Evolutionary conservation across 2,113 vertebrate genomes (phyloP).

Genomic region (Cavia aperea): DNA sequence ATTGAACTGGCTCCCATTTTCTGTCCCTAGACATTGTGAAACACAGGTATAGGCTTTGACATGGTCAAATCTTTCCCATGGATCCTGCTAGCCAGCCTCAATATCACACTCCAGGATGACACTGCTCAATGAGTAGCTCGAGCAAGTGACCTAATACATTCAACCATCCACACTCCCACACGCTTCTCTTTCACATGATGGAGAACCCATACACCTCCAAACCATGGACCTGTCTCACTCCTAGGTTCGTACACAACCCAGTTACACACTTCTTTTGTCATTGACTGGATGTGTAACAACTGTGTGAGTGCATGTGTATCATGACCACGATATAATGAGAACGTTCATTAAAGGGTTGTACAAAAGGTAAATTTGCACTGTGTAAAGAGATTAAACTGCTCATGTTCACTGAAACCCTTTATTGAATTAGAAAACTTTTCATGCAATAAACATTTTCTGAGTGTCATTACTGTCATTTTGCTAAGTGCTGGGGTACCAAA

Average conservation of each 20-base stretch:
- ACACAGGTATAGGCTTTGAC: neutral
- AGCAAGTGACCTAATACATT: neutral
- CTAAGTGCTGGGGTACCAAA: neutral
- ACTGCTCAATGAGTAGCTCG: neutral
- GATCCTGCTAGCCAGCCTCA: neutral
- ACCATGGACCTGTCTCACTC: neutral
- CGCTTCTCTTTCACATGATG: neutral
- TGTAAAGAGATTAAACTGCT: neutral
- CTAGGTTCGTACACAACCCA: neutral
- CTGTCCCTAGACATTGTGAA: neutral
- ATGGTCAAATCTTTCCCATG: neutral
- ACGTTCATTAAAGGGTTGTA: neutral
- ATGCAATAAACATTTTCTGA: neutral
- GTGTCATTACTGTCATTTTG: neutral
- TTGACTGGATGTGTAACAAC: neutral
- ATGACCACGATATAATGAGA: neutral
- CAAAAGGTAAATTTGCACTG: neutral
- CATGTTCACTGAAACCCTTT: neutral
- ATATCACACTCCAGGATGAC: neutral
- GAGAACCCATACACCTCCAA: neutral
- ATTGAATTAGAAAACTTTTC: neutral
- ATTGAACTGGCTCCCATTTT: neutral
- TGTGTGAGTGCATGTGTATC: neutral
- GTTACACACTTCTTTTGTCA: neutral
- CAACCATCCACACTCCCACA: neutral